Base-by-base conservation (phyloP, 2,113 vertebrate genomes). In the Mormyrus lacerda region DNA sequence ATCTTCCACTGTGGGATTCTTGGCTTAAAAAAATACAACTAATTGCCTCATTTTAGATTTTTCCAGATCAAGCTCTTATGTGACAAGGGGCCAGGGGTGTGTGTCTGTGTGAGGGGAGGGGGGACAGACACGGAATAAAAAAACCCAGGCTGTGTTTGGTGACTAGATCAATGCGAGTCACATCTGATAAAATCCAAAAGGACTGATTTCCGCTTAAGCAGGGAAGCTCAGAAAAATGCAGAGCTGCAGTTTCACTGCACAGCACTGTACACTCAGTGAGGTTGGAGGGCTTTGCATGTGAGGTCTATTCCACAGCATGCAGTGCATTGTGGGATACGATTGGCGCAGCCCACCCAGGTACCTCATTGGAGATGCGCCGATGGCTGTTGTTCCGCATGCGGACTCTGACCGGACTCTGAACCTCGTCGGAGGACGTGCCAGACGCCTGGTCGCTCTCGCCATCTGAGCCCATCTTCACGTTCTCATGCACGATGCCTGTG, bases 331-430 rank as follows among this genome's bases (percentile, higher is more conserved):
- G 61, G 55, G 55, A 61, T 61, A 61, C 21, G 55, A 58, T 2
- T 7, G 31, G 31, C 27, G 15, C 65, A 13, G n/a, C 27, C 9
- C 65, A 15, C 13, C 27, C 19, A 35, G 42, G 76, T 89, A 89
- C 88, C 88, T 89, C 88, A 13, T 89, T 89, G 79, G 88, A 89
- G 21, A 89, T 89, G 88, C 88, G 88, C n/a, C 88, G 88, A 42
- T 89, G 88, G 39, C 76, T 85, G 88, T 31, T 89, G 88, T 89
- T 89, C 51, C 88, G 79, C 88, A 89, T 89, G 79, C 88, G 88
- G 76, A 89, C 88, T n/a, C 88, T 79, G 50, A 89, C 88, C 2
- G 88, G 88, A 50, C 88, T 89, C 76, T 89, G 88, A 44, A 89
- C 88, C 88, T 89, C 88, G 24, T 89, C 88, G 2, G 88, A 89